phyloP scores from a whole-genome alignment of 2,888 invertebrate species.

The Trypoxylon attenuatum region DNA sequence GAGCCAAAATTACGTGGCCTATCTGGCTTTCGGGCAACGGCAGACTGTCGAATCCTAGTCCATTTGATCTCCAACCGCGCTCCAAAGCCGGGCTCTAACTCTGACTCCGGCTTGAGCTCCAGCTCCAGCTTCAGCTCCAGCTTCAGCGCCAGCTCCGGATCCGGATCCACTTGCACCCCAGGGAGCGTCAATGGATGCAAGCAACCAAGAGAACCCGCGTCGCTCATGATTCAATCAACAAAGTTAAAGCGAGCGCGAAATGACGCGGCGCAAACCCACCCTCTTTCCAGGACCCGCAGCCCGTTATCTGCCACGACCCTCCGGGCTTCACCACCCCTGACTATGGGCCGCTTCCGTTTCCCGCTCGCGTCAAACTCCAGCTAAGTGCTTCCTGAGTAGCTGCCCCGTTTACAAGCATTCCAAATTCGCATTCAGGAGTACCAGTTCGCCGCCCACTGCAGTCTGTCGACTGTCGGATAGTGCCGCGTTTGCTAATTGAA shows the following conservation, averaged over 20 bases:
- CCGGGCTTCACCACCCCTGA: background rate
- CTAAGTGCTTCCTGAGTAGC: background rate
- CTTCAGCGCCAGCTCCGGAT: too few relatives aligned
- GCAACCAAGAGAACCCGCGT: constrained; percentile 35
- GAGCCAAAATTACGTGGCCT: constrained; percentile 13
- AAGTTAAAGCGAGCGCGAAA: constrained; percentile 68
- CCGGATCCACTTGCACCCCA: constrained; percentile 17
- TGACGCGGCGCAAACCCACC: constrained; percentile 53
- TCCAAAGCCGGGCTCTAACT: constrained; percentile 2
- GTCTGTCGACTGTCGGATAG: too few relatives aligned
- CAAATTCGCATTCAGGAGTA: too few relatives aligned
- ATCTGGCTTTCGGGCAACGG: constrained; percentile 8
- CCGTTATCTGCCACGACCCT: constrained; percentile 10
- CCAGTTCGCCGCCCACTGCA: too few relatives aligned
- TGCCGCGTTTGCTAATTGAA: background rate
- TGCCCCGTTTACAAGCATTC: background rate
- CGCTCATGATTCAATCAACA: constrained; percentile 64
- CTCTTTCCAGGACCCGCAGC: constrained; percentile 20
- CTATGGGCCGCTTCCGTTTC: background rate
- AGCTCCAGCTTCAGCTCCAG: too few relatives aligned
- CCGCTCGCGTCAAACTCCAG: background rate
- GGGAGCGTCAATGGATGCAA: constrained; percentile 20
- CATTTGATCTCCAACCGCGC: constrained; percentile 5
- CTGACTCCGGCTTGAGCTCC: too few relatives aligned
- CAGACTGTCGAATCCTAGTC: constrained; percentile 22